Conservation (phyloP, 2,113 vertebrate genomes). For the Elanoides forficatus region DNA sequence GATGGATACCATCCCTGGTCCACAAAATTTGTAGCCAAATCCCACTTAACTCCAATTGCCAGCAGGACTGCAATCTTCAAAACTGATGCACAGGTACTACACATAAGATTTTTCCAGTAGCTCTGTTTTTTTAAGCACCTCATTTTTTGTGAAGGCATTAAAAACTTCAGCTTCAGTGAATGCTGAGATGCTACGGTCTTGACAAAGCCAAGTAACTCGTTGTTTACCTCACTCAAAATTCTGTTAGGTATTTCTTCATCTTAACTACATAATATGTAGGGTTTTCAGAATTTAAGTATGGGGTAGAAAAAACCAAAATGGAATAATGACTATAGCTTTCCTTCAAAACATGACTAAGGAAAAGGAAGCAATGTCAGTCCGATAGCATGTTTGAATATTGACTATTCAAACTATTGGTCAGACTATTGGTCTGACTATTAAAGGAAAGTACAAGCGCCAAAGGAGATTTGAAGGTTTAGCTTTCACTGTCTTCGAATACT, state of each 20-base stretch:
- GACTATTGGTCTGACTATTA: neutral
- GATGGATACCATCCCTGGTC: neutral
- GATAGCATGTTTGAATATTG: neutral
- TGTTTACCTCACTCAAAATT: neutral
- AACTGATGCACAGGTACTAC: neutral
- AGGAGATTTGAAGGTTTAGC: neutral
- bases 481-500: neutral
- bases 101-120: neutral
- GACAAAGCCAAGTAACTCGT: neutral
- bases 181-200: neutral
- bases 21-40: neutral
- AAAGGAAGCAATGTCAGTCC: neutral
- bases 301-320: neutral
- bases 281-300: neutral
- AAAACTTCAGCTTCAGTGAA: neutral
- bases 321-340: neutral
- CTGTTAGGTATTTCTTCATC: neutral
- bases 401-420: neutral
- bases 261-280: neutral
- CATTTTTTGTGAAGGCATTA: neutral
- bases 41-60: neutral
- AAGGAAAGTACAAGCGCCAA: neutral
- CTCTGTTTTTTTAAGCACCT: neutral
- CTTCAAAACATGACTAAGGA: neutral
- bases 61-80: neutral